Base-by-base conservation (phyloP, 1,140 invertebrate genomes). In the Ceratina calcarata region DNA sequence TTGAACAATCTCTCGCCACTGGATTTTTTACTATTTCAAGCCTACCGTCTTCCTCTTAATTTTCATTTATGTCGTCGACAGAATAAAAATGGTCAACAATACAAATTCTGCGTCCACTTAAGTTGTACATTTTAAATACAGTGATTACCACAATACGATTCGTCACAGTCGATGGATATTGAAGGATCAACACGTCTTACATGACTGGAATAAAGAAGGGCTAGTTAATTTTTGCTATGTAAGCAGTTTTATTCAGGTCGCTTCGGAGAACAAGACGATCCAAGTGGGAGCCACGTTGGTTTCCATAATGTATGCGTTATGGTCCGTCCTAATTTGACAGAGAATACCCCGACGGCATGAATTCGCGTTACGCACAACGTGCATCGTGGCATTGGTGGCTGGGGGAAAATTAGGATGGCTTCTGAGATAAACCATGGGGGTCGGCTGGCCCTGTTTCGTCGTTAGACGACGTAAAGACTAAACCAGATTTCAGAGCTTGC, bases 271-370 rank as follows among this genome's bases (percentile, higher is more conserved):
- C 49, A 62, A 71, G 75, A 78, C 55, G 58, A 70, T 71, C 67
- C 75, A 55, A 78, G 57, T 51, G 55, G 68, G 79, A 84, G 51
- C 68, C 68, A 57, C 57, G 74, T 73, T 85, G 75, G 77, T 80
- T 80, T 81, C 79, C 72, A 76, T 86, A 86, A 86, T 86, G 72
- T 82, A 86, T 82, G 81, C 84, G 72, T 84, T 82, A 84, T 82
- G 73, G 76, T 75, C 75, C 67, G 73, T 84, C 70, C 82, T 86
- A 86, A 86, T 86, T 86, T 84, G 84, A 84, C 82, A 79, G 75
- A 68, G 84, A 75, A 86, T 69, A 78, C 76, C 76, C 72, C 71
- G 82, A 77, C 82, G 82, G 82, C 84, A 80, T 86, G 84, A 82
- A 86, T 86, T 84, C 77, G 77, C 76, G 82, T 86, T 86, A 82